A percentile compares a stretch with the other conserved stretches of the same genome.
phyloP scores from a whole-genome alignment of 64 coral and sea anemone species.

The Pocillopora verrucosa region DNA sequence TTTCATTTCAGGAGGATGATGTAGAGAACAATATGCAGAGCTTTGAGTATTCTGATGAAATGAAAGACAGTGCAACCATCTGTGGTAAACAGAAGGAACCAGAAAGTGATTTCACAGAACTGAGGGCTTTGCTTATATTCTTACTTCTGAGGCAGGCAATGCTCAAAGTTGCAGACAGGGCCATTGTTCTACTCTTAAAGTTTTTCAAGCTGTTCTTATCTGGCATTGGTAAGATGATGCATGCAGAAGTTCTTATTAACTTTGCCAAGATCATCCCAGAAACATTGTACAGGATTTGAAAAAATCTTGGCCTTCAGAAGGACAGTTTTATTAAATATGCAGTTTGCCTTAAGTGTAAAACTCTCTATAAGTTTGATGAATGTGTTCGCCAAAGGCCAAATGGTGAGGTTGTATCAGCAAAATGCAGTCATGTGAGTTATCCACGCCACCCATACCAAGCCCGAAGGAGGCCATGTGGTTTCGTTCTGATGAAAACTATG shows the following conservation, averaged over 20 bases:
- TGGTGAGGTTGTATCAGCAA: conserved; percentile 9
- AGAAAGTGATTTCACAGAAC: conserved; percentile 1
- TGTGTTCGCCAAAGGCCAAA: background rate
- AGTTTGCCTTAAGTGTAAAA: conserved; percentile 33
- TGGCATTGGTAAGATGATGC: background rate
- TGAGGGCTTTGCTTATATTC: conserved; percentile 17
- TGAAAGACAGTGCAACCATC: background rate
- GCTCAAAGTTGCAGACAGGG: too few species aligned
- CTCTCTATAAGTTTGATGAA: background rate
- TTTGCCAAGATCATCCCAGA: conserved; percentile 45
- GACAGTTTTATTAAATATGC: conserved; percentile 48
- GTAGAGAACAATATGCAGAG: background rate
- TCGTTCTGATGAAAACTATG: conserved; percentile 12
- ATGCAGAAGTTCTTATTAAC: background rate
- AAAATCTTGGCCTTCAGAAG: conserved; percentile 35
- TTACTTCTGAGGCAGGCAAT: too few species aligned
- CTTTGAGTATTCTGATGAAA: conserved; percentile 42
- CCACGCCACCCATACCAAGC: conserved; percentile 30
- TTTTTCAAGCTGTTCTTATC: too few species aligned
- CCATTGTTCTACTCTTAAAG: too few species aligned
- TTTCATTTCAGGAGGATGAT: background rate
- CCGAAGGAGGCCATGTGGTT: conserved; percentile 24
- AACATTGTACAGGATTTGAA: conserved; percentile 30
- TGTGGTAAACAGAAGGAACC: background rate
- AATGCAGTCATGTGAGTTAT: conserved; percentile 34